Evolutionary conservation across 2,797 vertebrate species (phyloP).

Genomic region (Gymnodraco acuticeps): DNA sequence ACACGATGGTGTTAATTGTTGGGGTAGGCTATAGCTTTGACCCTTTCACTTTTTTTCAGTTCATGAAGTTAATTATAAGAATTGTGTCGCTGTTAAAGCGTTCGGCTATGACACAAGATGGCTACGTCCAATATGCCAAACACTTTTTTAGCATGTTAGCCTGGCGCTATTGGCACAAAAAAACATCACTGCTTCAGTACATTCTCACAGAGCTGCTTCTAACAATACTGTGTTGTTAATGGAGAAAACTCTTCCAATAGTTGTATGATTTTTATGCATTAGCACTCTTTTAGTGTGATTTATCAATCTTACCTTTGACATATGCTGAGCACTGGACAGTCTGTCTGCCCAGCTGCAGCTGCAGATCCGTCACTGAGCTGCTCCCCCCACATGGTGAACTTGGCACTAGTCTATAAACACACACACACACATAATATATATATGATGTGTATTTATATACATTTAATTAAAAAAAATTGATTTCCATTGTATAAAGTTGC

Average conservation of each 20-base stretch:
- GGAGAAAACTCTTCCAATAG: too few species aligned
- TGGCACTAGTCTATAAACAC: slow-evolving; percentile 74
- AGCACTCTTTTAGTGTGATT: too few species aligned
- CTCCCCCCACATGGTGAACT: slow-evolving; percentile 50
- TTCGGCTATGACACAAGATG: background rate
- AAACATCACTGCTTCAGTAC: too few species aligned
- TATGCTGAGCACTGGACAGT: slow-evolving; percentile 87
- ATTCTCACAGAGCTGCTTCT: background rate
- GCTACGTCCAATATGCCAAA: background rate
- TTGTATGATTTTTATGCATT: too few species aligned
- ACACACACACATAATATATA: slow-evolving; percentile 21
- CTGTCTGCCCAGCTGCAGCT: slow-evolving; percentile 90
- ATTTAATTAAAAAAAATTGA: too few species aligned
- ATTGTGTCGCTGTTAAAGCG: background rate
- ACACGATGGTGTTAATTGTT: too few species aligned
- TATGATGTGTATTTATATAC: too few species aligned
- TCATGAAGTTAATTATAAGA: too few species aligned
- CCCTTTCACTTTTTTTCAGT: too few species aligned
- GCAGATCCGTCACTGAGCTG: slow-evolving; percentile 83
- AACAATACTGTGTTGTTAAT: too few species aligned
- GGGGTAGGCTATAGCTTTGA: too few species aligned
- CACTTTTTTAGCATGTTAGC: background rate
- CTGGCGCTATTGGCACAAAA: background rate
- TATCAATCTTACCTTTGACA: slow-evolving; percentile 86
- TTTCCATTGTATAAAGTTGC: background rate